Conservation (phyloP, 2,797 vertebrate species). For the Smutsia gigantea region DNA sequence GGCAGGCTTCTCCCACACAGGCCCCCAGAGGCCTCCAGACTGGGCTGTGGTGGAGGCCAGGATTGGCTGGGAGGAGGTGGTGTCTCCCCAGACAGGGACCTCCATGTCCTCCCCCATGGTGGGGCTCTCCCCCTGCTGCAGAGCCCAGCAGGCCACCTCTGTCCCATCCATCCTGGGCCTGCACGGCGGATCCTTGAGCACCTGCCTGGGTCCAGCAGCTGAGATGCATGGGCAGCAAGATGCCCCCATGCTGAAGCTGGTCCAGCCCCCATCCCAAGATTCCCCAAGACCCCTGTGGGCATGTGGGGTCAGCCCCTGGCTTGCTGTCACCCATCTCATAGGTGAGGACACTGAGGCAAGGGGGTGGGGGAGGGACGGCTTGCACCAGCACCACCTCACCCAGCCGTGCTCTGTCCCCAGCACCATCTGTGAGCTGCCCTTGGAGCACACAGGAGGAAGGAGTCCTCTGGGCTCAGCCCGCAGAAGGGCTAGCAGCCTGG, state of each 20-base stretch:
- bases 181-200: not conserved
- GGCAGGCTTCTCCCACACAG: not conserved
- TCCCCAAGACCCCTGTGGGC: rapidly evolving
- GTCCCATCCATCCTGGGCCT: rapidly evolving
- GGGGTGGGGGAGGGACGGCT: not conserved
- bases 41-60: not conserved
- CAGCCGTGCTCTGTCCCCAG: rapidly evolving
- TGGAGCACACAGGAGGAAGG: not conserved
- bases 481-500: not conserved
- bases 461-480: not conserved
- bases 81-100: too few species aligned
- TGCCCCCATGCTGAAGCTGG: not conserved
- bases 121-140: not conserved
- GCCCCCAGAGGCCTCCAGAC: not conserved
- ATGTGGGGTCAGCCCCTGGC: not conserved
- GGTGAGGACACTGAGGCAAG: not conserved
- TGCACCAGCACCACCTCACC: rapidly evolving
- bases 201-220: not conserved
- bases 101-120: not conserved
- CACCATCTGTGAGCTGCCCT: not conserved
- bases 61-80: not conserved
- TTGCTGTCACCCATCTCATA: not conserved
- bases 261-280: too few species aligned
- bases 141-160: not conserved
- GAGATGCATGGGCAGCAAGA: not conserved